phyloP scores from a whole-genome alignment of 2,113 vertebrate species.

The Callocephalon fimbriatum region DNA sequence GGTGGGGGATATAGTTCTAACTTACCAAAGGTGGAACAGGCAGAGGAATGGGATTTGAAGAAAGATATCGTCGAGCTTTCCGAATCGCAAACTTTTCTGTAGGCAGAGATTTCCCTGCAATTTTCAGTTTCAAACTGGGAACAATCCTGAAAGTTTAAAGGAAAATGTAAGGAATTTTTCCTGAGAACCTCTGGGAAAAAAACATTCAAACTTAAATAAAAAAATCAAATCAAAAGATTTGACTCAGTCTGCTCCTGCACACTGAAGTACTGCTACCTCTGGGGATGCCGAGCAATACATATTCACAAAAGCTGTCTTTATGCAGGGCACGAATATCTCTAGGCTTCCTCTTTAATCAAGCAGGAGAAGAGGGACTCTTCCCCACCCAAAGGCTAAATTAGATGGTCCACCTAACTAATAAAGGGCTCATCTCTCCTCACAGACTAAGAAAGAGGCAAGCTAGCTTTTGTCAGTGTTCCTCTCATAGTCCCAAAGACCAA shows the following conservation, averaged over 20 bases:
- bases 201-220: neutral
- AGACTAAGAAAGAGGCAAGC: neutral
- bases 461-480: neutral
- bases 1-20: neutral
- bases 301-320: conserved; percentile 35
- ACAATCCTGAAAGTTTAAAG: conserved; percentile 83
- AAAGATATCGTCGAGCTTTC: conserved; percentile 92
- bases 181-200: neutral
- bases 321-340: neutral
- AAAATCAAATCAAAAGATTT: neutral
- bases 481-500: neutral
- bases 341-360: conserved; percentile 40
- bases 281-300: neutral
- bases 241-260: neutral
- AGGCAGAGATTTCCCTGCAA: conserved; percentile 97
- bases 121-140: conserved; percentile 93
- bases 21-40: conserved; percentile 92
- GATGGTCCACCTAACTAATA: neutral
- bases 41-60: conserved; percentile 84
- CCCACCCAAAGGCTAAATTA: conserved; percentile 1
- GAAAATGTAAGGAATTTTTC: neutral
- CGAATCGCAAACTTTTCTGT: conserved; percentile 98
- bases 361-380: conserved; percentile 6
- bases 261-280: neutral
- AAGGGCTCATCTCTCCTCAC: neutral